Conservation (phyloP, 2,113 vertebrate genomes). For the Daboia siamensis region DNA sequence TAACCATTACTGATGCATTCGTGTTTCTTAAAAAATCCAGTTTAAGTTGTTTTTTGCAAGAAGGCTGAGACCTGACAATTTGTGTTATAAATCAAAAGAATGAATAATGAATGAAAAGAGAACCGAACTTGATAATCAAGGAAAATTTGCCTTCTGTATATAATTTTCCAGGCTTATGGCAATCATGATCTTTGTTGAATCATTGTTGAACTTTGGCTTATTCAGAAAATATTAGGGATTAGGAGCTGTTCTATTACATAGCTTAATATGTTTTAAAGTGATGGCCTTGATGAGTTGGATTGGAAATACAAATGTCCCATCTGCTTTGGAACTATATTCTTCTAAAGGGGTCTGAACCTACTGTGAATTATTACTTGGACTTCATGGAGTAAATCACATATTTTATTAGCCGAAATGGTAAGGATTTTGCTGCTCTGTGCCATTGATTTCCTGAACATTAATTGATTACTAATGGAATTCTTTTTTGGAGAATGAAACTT, state of each 20-base stretch:
- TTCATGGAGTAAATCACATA: not conserved
- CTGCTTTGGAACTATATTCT: not conserved
- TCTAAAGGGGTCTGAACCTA: not conserved
- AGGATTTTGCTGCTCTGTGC: not conserved
- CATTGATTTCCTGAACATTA: not conserved
- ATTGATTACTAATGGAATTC: constrained; percentile 11
- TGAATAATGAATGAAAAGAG: not conserved
- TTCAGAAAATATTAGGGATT: constrained; percentile 25
- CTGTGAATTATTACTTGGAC: not conserved
- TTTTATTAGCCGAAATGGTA: not conserved
- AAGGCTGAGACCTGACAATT: not conserved
- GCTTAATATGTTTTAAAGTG: constrained; percentile 40
- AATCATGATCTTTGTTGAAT: not conserved
- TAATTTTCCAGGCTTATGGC: not conserved
- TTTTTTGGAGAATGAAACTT: not conserved
- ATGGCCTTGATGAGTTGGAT: not conserved
- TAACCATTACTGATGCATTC: not conserved
- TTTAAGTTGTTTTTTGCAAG: constrained; percentile 1
- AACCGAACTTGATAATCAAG: not conserved
- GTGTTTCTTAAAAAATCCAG: not conserved
- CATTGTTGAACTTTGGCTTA: not conserved
- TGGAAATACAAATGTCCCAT: not conserved
- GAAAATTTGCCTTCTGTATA: not conserved
- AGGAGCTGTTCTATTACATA: constrained; percentile 40
- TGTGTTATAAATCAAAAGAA: not conserved